These are phyloP conservation scores for Anastrepha ludens DNA, from an alignment of 1,140 invertebrate genomes.

Conservation along the genomic window DNA sequence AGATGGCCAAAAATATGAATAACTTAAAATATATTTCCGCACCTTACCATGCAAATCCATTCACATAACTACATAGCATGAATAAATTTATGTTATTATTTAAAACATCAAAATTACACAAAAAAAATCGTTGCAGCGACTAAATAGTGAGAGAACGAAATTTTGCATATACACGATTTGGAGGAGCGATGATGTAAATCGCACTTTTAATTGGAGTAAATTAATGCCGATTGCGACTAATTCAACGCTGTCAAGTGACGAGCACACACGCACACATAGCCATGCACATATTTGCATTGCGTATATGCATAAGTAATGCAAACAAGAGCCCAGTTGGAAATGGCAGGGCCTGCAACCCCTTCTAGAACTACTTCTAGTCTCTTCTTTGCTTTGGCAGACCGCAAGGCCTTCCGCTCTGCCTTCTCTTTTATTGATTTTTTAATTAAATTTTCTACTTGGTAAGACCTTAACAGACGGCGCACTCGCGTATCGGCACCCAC, in stretches of 20 bases:
- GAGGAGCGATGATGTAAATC: background rate
- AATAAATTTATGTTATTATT: background rate
- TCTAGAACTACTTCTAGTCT: no score
- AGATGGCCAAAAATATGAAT: no score
- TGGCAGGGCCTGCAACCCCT: no score
- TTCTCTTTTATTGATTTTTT: no score
- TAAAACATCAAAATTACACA: background rate
- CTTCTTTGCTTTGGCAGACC: no score
- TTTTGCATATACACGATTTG: no score
- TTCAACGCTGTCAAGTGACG: conserved; percentile 23
- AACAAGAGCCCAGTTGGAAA: no score
- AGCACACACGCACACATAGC: background rate
- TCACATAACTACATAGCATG: background rate
- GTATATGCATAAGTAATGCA: background rate
- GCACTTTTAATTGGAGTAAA: conserved; percentile 14
- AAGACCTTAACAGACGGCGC: no score
- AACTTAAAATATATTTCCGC: no score
- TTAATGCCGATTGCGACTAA: conserved; percentile 31
- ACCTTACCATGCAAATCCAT: background rate
- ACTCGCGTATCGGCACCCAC: no score
- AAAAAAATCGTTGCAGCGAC: background rate
- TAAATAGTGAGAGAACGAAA: background rate
- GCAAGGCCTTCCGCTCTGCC: no score
- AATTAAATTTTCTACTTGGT: no score
- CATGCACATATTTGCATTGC: background rate